Base-by-base conservation (phyloP, 2,888 invertebrate species). In the Psylliodes chrysocephalus region DNA sequence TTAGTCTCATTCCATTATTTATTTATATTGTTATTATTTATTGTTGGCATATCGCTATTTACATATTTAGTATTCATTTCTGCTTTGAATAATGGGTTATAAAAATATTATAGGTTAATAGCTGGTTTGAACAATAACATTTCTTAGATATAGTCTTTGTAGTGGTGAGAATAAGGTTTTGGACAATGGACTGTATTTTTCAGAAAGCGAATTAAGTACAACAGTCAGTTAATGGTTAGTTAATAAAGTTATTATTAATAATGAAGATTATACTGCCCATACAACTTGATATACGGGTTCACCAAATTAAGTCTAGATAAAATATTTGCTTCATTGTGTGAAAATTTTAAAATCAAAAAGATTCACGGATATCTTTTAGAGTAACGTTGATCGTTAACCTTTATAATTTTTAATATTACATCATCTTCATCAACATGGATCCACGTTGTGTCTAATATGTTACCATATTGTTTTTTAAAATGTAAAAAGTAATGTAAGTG, bases 31-130 rank as follows among this genome's bases (percentile, higher is more conserved):
- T 44, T 44, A 44, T 44, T 44, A 44, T 17, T 44, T 44, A 44
- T 44, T 44, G 44, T 44, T 44, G 18, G n/a, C 44, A 17, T 44
- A 19, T 17, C 10, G 15, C 17, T 18, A 18, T 18, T 18, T 44
- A 19, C 44, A 44, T 44, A 44, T 8, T 40, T 40, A 40, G 18
- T 44, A 44, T 44, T 44, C 15, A 44, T 44, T 44, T 18, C 44
- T 19, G 44, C 19, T 44, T 44, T 19, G 19, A 44, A 44, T 44
- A 44, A 44, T 44, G 44, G 44, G 17, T 44, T 44, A 44, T 44
- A 44, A 44, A 18, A 18, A 7, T 44, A 44, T 12, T 44, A 44
- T 44, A 44, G 44, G 18, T 19, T 44, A 44, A 44, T 44, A 19
- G 44, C 19, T 18, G 44, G 10, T 44, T 19, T 44, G 8, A 10